These are phyloP conservation scores for Proterorhinus semilunaris DNA, from an alignment of 2,113 vertebrate genomes.

Conservation along the genomic window DNA sequence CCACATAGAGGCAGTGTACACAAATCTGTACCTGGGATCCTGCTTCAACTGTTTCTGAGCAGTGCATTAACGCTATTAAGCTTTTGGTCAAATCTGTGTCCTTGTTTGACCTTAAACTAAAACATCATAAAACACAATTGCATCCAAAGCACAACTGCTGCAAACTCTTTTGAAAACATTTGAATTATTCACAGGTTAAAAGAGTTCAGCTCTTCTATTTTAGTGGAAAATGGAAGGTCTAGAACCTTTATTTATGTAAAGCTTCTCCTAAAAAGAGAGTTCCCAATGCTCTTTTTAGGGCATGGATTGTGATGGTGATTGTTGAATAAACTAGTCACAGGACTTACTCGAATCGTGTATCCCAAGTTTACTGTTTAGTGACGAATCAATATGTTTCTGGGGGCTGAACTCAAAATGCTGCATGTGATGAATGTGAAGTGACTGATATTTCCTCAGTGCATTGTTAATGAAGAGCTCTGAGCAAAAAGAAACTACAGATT, in stretches of 20 bases:
- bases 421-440: constrained; percentile 16
- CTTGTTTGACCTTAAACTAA: no score
- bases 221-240: neutral
- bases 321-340: neutral
- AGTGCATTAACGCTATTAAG: neutral
- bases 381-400: constrained; percentile 29
- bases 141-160: no score
- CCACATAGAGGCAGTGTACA: constrained; percentile 71
- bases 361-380: constrained; percentile 9
- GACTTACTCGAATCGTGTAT: constrained; percentile 2
- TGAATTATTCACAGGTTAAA: neutral
- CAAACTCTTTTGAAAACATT: no score
- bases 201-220: neutral
- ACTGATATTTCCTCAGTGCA: constrained; percentile 31
- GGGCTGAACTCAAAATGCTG: constrained; percentile 24
- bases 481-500: constrained; percentile 1
- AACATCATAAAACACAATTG: no score
- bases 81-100: no score
- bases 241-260: neutral
- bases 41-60: neutral
- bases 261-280: neutral
- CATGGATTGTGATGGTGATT: neutral
- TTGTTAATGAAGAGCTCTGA: constrained; percentile 19
- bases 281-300: neutral
- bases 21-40: constrained; percentile 32